Base-by-base conservation (phyloP, 23 tunicate genomes). In the Halocynthia aurantium region DNA sequence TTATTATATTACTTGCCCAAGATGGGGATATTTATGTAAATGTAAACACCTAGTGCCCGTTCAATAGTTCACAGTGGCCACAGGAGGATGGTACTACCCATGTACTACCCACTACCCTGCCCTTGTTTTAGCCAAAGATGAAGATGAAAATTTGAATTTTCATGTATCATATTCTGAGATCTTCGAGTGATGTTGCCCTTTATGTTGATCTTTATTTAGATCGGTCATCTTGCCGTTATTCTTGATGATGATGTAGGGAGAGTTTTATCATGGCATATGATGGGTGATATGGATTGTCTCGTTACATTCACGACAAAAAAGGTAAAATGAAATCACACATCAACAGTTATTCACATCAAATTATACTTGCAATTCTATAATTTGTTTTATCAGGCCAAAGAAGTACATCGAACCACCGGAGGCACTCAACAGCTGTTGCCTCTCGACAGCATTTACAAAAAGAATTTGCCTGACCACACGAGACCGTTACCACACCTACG, bases 191-290 rank as follows among this genome's bases (percentile, higher is more conserved):
- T n/a, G n/a, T 31, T 31, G 44, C 44, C 44, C 44, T 31, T 31
- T n/a, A n/a, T n/a, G n/a, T n/a, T 31, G 4, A 31, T 4, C 44
- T 20, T 8, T 17, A 53, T 69, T 12, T 78, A 92, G 98, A 83
- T 92, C 22, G 91, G 98, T 5, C 98, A 92, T 56, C 81, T 92
- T 10, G 98, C 88, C 0, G 52, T 81, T 17, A 80, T 92, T 0
- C 66, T 72, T 61, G 88, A 83, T 54, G 83, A 78, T 8, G 85
- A 76, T 18, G 70, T 82, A 10, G 91, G 88, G 0, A 22, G 85
- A 18, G 88, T 92, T 22, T 58, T 92, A 20, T 92, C 98, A 6
- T 92, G 98, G 98, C 98, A 86, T 67, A 92, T 92, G 98, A 72
- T 56, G 53, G 98, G 88, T 6, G 98, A 92, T 67, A 86, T 92